A percentile compares a stretch with the other conserved stretches of the same genome.
Evolutionary conservation across 1,140 invertebrate species (phyloP).

Genomic region (Schlechtendalia chinensis): DNA sequence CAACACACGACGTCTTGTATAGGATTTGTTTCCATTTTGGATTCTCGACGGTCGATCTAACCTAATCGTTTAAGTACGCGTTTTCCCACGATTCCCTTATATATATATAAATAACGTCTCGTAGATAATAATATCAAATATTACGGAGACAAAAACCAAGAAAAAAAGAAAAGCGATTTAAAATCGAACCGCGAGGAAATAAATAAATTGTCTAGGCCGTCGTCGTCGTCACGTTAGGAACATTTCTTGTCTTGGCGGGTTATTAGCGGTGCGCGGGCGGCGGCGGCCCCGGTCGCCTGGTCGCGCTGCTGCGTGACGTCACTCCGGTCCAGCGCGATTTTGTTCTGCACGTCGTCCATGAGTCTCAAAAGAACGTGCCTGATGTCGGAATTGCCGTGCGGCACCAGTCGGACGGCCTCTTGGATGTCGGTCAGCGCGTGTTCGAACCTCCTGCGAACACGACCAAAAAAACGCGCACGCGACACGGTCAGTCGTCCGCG

Average conservation of each 20-base stretch:
- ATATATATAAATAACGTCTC: background rate
- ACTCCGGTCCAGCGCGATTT: background rate
- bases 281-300: conserved; percentile 4
- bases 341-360: conserved; percentile 65
- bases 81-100: background rate
- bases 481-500: no score
- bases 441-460: conserved; percentile 59
- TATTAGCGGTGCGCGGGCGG: background rate
- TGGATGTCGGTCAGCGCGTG: conserved; percentile 68
- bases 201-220: conserved; percentile 17
- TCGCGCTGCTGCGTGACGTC: background rate
- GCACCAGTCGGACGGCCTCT: conserved; percentile 67
- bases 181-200: background rate
- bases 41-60: conserved; percentile 22
- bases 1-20: no score
- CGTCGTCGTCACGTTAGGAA: conserved; percentile 11
- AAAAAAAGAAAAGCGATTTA: background rate
- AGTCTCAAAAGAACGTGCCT: conserved; percentile 65
- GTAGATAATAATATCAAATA: background rate
- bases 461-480: no score
- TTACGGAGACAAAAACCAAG: background rate
- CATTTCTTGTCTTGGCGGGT: conserved; percentile 1
- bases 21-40: background rate
- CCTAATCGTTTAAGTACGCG: conserved; percentile 19
- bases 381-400: conserved; percentile 67